Base-by-base conservation (phyloP, 2,113 vertebrate genomes). In the Hippoglossus stenolepis region DNA sequence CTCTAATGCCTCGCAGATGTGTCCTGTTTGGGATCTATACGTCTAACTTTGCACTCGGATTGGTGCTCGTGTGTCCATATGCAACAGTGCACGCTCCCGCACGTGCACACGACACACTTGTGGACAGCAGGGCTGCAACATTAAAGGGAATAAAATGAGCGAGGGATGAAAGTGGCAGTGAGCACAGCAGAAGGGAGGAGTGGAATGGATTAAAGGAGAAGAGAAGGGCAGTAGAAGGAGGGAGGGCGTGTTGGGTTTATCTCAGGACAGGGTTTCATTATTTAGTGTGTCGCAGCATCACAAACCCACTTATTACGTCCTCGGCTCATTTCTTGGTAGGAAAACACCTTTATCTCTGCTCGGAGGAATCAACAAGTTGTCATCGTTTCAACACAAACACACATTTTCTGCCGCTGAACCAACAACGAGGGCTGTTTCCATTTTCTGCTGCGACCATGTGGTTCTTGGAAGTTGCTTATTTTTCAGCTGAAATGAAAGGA, bases 1-100 rank as follows among this genome's bases (percentile, higher is more conserved):
- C 40, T 75, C 43, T 83, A 82, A 88, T 88, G 66, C 56, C 7
- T 84, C 71, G 53, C 90, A 92, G 84, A 87, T 88, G 87, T 70
- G 38, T 49, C 54, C 54, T 71, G 86, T 85, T 71, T 71, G 63
- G 63, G 67, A 69, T 77, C 45, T 80, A 20, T 26, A 63, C 54
- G 59, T 66, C 35, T 69, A 57, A 73, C 31, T 58, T 62, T 57
- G 38, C 14, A 23, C 7, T 20, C 38, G 53, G 66, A 67, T 69
- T 62, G 60, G 24, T 51, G 23, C n/a, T 5, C 54, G 77, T 24
- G 23, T 64, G 62, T 69, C 26, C 9, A 56, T 23, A 9, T 59
- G 20, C 69, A 60, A 5, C 51, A 62, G 54, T 26, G 18, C 56
- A 67, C 21, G 8, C 12, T 43, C 45, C 20, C 51, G 28, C 49